A percentile compares a stretch with the other conserved stretches of the same genome.
These are phyloP conservation scores for Gymnodraco acuticeps DNA, from an alignment of 2,797 vertebrate species.

Conservation along the genomic window DNA sequence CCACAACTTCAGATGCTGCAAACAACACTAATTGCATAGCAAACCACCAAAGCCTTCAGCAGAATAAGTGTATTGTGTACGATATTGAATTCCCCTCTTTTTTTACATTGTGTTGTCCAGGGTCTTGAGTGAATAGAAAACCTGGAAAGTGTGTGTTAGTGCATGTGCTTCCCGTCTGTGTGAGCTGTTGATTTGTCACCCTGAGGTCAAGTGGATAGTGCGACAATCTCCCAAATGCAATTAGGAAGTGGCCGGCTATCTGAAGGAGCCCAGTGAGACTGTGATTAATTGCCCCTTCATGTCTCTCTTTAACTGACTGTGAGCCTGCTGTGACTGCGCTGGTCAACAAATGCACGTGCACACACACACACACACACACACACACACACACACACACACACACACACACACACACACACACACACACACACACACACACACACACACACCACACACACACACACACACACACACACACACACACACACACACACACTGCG, in stretches of 20 bases:
- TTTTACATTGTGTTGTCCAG: conserved; percentile 54
- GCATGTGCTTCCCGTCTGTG: conserved; percentile 16
- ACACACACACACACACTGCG: no score
- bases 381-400: no score
- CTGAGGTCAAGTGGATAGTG: conserved; percentile 73
- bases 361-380: conserved; percentile 11
- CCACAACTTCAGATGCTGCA: conserved; percentile 69
- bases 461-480: no score
- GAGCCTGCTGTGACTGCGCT: conserved; percentile 24
- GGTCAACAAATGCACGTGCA: conserved; percentile 6
- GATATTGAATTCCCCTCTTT: conserved; percentile 67
- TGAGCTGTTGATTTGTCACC: conserved; percentile 65
- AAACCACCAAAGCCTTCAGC: conserved; percentile 59
- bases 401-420: no score
- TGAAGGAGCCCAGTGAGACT: conserved; percentile 61
- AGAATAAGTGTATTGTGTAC: conserved; percentile 71
- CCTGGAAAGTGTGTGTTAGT: conserved; percentile 23
- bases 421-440: background rate
- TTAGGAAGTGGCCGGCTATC: conserved; percentile 68
- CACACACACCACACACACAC: conserved; percentile 1
- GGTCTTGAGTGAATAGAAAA: conserved; percentile 58
- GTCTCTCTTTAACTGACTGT: conserved; percentile 57
- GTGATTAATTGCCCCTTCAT: conserved; percentile 66
- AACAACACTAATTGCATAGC: conserved; percentile 78
- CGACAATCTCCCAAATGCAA: conserved; percentile 77